phyloP scores from a whole-genome alignment of 2,113 vertebrate genomes.

The Scopus umbretta region DNA sequence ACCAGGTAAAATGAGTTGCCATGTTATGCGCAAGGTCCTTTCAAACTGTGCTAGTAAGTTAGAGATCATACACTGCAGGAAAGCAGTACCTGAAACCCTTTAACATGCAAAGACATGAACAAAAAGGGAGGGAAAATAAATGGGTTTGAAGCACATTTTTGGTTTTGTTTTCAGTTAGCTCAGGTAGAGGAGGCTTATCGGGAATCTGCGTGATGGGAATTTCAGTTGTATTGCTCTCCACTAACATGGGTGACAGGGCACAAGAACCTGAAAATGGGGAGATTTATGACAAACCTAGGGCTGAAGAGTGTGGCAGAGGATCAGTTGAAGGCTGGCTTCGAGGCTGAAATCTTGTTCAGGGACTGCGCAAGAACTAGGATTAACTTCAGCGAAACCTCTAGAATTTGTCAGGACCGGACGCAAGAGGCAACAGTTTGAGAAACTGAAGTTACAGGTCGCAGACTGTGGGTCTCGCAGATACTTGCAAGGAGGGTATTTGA shows the following conservation, averaged over 20 bases:
- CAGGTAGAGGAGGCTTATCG: not conserved
- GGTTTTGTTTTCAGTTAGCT: not conserved
- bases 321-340: not conserved
- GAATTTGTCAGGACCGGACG: not conserved
- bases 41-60: not conserved
- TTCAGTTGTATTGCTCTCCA: not conserved
- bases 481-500: not conserved
- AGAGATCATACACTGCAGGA: not conserved
- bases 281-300: not conserved
- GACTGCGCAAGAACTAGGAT: not conserved
- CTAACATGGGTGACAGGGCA: not conserved
- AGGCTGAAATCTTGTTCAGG: not conserved
- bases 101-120: not conserved
- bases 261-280: not conserved
- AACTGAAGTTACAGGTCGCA: not conserved
- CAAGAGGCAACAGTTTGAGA: not conserved
- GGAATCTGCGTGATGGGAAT: not conserved
- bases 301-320: not conserved
- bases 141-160: not conserved
- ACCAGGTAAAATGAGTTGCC: not conserved
- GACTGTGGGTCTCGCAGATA: fast-evolving
- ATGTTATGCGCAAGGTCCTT: not conserved
- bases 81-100: not conserved
- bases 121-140: not conserved
- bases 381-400: not conserved